Evolutionary conservation across 2,888 invertebrate species (phyloP).

Genomic region (Therioaphis trifolii): DNA sequence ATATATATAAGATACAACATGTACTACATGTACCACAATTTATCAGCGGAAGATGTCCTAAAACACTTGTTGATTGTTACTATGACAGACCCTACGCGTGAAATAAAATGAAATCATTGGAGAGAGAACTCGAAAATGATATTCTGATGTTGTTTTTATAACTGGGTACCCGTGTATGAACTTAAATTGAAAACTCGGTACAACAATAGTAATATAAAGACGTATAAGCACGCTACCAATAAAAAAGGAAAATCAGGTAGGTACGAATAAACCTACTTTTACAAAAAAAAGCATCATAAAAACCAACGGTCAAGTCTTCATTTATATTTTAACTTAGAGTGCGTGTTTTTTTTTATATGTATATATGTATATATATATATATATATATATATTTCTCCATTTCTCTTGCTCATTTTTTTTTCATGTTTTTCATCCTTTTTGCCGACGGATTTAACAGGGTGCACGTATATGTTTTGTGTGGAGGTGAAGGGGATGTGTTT

Average conservation of each 20-base stretch:
- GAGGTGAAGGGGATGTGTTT: conserved; percentile 6
- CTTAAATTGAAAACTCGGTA: conserved; percentile 18
- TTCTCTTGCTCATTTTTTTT: conserved; percentile 50
- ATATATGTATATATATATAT: no score
- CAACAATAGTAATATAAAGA: conserved; percentile 29
- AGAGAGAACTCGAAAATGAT: conserved; percentile 6
- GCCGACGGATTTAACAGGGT: conserved; percentile 48
- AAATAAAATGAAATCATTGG: neutral
- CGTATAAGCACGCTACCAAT: conserved; percentile 19
- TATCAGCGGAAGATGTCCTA: no score
- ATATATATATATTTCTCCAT: no score
- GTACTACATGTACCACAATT: no score
- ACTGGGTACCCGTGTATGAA: neutral
- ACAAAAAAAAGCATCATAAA: conserved; percentile 21
- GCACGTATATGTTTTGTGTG: neutral
- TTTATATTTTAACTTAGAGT: conserved; percentile 58
- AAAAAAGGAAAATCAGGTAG: conserved; percentile 24
- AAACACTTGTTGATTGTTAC: neutral
- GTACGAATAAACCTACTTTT: conserved; percentile 4
- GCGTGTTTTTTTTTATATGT: no score
- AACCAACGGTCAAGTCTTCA: conserved; percentile 56
- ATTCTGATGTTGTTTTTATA: neutral
- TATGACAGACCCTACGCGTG: neutral
- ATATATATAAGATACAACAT: no score
- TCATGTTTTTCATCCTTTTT: conserved; percentile 52